Percentiles rank a stretch among this genome's conserved stretches.
Evolutionary conservation across 2,797 vertebrate genomes (phyloP).

Genomic region (Enteromius unitaeniatus): DNA sequence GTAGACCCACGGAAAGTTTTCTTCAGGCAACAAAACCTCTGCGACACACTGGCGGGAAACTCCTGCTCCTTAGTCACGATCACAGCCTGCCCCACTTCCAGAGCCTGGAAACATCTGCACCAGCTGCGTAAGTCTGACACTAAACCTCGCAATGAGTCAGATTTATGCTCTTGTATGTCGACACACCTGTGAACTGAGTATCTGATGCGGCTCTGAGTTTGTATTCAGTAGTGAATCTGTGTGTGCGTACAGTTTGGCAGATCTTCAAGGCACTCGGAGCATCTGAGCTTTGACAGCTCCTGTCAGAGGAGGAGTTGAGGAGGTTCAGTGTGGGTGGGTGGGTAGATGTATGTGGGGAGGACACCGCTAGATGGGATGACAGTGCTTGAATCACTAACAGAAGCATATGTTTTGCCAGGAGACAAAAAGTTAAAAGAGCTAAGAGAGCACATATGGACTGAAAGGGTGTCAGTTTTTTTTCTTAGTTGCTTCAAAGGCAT

Average conservation of each 20-base stretch:
- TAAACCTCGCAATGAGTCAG: conserved; percentile 10
- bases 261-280: conserved; percentile 1
- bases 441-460: not conserved
- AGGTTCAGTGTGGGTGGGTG: not conserved
- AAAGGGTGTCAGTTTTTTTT: not conserved
- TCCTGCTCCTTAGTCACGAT: conserved; percentile 88
- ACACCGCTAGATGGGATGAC: conserved; percentile 3
- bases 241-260: not conserved
- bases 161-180: conserved; percentile 18
- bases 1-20: conserved; percentile 81
- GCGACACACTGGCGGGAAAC: conserved; percentile 86
- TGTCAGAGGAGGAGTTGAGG: conserved; percentile 37
- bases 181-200: not conserved
- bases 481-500: not conserved
- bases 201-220: conserved; percentile 1
- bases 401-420: not conserved
- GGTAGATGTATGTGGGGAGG: conserved; percentile 14
- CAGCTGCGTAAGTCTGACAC: conserved; percentile 84
- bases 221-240: conserved; percentile 10
- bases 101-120: conserved; percentile 77
- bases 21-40: conserved; percentile 84
- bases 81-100: conserved; percentile 85
- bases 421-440: conserved; percentile 12
- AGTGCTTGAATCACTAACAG: conserved; percentile 2
- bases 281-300: conserved; percentile 32